Conservation (phyloP, 2,113 vertebrate species). For the Macaca nemestrina region DNA sequence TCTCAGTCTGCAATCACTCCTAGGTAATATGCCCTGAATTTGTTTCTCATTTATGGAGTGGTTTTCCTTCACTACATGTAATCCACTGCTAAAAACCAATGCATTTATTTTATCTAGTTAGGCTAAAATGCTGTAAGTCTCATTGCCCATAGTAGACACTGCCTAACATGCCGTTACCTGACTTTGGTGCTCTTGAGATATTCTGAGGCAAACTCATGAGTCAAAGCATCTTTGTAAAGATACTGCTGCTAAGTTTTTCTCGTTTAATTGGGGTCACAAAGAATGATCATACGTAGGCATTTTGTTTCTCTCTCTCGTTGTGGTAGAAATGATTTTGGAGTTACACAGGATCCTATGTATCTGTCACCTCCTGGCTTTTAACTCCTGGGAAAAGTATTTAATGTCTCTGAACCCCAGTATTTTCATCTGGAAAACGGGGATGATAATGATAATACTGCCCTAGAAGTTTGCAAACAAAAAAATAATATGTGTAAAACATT, state of each 20-base stretch:
- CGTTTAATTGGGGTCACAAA: background rate
- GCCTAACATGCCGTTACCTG: background rate
- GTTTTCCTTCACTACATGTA: background rate
- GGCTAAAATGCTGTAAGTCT: background rate
- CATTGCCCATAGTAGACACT: background rate
- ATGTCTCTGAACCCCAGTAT: background rate
- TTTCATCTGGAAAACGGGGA: background rate
- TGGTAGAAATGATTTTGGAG: background rate
- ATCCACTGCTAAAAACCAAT: background rate
- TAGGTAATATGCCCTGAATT: background rate
- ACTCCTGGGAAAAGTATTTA: background rate
- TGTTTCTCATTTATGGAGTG: slow-evolving; percentile 23
- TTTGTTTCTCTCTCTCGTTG: background rate
- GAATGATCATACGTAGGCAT: background rate
- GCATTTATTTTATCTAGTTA: background rate
- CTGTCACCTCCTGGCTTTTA: background rate
- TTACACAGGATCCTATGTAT: background rate
- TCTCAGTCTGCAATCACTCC: background rate
- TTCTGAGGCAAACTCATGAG: background rate
- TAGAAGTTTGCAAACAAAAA: background rate
- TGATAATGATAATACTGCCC: background rate
- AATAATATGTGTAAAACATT: background rate
- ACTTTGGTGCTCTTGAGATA: background rate
- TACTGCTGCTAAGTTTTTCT: background rate
- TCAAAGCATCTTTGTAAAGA: background rate